Percentiles rank a stretch among this genome's conserved stretches.
phyloP scores from a whole-genome alignment of 2,888 invertebrate genomes.

The Eristalis tenax region DNA sequence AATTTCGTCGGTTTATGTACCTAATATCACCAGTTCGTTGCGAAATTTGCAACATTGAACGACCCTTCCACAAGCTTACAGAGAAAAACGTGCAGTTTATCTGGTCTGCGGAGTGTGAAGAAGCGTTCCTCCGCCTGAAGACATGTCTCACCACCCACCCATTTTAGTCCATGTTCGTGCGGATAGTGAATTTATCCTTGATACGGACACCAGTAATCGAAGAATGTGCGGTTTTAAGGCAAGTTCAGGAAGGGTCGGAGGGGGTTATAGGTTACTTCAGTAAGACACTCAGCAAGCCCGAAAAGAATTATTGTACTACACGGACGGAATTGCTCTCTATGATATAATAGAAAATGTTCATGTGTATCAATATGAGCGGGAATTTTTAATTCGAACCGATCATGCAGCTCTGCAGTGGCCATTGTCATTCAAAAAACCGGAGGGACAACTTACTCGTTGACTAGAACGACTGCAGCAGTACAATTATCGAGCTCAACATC shows the following conservation, averaged over 20 bases:
- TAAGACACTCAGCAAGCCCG: neutral
- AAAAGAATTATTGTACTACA: constrained; percentile 13
- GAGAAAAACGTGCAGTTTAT: constrained; percentile 5
- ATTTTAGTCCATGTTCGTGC: neutral
- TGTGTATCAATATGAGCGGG: constrained; percentile 1
- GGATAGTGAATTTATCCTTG: neutral
- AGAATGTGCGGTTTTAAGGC: neutral
- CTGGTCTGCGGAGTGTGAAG: constrained; percentile 11
- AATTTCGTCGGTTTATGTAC: too few species aligned
- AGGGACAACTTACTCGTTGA: neutral
- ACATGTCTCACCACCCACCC: neutral
- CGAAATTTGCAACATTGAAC: constrained; percentile 8
- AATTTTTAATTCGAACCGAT: constrained; percentile 13
- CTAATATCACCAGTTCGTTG: constrained; percentile 24
- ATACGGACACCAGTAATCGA: constrained; percentile 9
- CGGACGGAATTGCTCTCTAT: constrained; percentile 10
- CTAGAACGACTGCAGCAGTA: constrained; percentile 6
- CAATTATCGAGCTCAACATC: neutral
- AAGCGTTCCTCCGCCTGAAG: neutral
- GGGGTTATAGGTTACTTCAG: constrained; percentile 19
- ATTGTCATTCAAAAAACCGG: neutral
- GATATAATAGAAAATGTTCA: constrained; percentile 11
- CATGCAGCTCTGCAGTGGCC: constrained; percentile 22
- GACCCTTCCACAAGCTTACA: constrained; percentile 8
- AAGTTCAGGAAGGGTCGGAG: constrained; percentile 16